phyloP scores from a whole-genome alignment of 2,797 vertebrate genomes.

The Mormyrus proboscirostris region DNA sequence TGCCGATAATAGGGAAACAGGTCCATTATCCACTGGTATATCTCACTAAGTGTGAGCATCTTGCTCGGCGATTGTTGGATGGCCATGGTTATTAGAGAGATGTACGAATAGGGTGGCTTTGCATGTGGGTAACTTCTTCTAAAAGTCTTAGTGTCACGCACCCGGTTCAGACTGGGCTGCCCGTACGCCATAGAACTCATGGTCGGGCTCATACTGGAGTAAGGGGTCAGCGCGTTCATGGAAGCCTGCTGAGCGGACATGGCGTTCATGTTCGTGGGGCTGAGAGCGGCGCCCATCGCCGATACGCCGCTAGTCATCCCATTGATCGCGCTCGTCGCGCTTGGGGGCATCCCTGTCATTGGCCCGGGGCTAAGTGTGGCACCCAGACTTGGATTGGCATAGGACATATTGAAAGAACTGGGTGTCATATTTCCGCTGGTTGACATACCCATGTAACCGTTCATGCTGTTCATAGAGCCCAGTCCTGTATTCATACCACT shows the following conservation, averaged over 20 bases:
- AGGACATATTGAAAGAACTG: conserved; percentile 81
- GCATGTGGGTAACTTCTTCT: conserved; percentile 91
- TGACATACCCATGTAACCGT: conserved; percentile 80
- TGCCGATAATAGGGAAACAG: conserved; percentile 91
- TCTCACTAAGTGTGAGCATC: conserved; percentile 93
- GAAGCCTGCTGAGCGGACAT: conserved; percentile 76
- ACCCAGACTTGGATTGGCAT: conserved; percentile 72
- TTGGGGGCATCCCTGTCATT: conserved; percentile 70
- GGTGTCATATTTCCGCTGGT: conserved; percentile 79
- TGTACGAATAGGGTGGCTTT: conserved; percentile 94
- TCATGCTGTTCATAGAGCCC: conserved; percentile 86
- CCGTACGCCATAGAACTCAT: conserved; percentile 86
- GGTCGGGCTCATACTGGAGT: conserved; percentile 79
- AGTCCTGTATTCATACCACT: conserved; percentile 85
- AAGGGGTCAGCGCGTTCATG: conserved; percentile 79
- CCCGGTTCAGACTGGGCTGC: conserved; percentile 71
- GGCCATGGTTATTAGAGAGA: conserved; percentile 96
- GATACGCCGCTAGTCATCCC: conserved; percentile 72
- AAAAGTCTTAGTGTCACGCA: conserved; percentile 79
- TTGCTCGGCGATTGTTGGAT: conserved; percentile 93
- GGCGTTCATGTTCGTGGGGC: conserved; percentile 73
- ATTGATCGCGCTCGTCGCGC: conserved; percentile 69
- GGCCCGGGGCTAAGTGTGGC: conserved; percentile 71
- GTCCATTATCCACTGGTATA: conserved; percentile 99
- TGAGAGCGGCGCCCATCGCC: conserved; percentile 77